Base-by-base conservation (phyloP, 2,797 vertebrate species). In the Chiroxiphia lanceolata region DNA sequence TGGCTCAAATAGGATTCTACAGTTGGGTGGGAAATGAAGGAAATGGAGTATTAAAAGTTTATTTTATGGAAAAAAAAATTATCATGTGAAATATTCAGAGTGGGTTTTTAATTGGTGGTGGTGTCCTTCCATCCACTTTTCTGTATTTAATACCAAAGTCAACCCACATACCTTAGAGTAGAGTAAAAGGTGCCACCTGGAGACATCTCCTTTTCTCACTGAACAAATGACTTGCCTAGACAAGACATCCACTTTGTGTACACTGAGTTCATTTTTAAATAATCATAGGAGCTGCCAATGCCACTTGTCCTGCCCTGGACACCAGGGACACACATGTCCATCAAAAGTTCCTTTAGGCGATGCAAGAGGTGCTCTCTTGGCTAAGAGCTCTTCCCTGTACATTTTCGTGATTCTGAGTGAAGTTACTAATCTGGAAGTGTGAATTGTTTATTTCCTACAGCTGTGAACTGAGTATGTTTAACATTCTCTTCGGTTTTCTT, bases 371-470 rank as follows among this genome's bases (percentile, higher is more conserved):
- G 51, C 11, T 53, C 29, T 53, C 51, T 31, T 53, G 19, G 79
- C 3, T 9, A 80, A 79, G 19, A 50, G 80, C 38, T 60, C 74
- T 93, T 50, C 27, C 13, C 47, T 17, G 27, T 21, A 64, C 17
- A 25, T 71, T 87, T 82, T 34, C 45, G 57, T 45, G 71, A 92
- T 83, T 92, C 71, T 76, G 81, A 78, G n/a, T 44, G 64, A 47
- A 92, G 22, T 1, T 9, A 78, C 75, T 69, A 70, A 80, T 83
- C 47, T 76, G 61, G 50, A 89, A 56, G 54, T 61, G 53, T 59
- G 75, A 93, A 89, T 9, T 90, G 94, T 93, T 90, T 92, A 78
- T 72, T 83, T 92, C 81, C 53, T 82, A 89, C 42, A 87, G 53
- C 71, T 89, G 69, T 36, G 68, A 89, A 88, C 6, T 36, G 75